Conservation (phyloP, 1,140 invertebrate species). For the Harlomillsia oculata region DNA sequence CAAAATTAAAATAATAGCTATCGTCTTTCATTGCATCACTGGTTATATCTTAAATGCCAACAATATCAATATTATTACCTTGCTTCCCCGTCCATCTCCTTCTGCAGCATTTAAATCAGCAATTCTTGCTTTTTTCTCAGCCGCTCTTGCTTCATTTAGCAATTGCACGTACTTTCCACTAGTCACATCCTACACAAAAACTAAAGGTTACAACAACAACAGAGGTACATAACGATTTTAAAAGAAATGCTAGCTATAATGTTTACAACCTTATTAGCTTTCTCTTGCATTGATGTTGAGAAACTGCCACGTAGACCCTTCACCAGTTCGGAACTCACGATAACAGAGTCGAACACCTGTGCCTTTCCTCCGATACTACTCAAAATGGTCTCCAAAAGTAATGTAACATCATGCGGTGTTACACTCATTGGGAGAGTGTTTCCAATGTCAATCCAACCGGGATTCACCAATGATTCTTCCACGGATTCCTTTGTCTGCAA, state of each 20-base stretch:
- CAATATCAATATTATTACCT: conserved; percentile 11
- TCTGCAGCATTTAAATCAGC: conserved; percentile 47
- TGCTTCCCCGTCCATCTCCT: conserved; percentile 48
- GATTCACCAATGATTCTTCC: conserved; percentile 29
- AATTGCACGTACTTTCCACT: conserved; percentile 46
- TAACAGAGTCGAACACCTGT: conserved; percentile 44
- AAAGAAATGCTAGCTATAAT: background rate
- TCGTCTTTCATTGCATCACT: background rate
- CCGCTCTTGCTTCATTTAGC: conserved; percentile 54
- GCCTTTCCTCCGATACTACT: conserved; percentile 29
- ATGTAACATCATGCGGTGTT: conserved; percentile 60
- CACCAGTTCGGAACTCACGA: conserved; percentile 53
- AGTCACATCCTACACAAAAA: conserved; percentile 44
- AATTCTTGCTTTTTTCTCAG: conserved; percentile 40
- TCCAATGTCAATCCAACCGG: conserved; percentile 37
- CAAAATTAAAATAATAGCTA: background rate
- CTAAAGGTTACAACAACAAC: conserved; percentile 19
- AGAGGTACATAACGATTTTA: too few relatives aligned
- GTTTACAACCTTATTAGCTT: conserved; percentile 44
- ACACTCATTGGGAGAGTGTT: conserved; percentile 66
- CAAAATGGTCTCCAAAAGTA: conserved; percentile 56
- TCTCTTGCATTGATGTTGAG: conserved; percentile 55
- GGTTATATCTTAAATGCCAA: background rate
- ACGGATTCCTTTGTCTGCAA: conserved; percentile 22
- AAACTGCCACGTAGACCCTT: conserved; percentile 59